Conservation (phyloP, 2,113 vertebrate species). For the Paracyprichromis sp. region DNA sequence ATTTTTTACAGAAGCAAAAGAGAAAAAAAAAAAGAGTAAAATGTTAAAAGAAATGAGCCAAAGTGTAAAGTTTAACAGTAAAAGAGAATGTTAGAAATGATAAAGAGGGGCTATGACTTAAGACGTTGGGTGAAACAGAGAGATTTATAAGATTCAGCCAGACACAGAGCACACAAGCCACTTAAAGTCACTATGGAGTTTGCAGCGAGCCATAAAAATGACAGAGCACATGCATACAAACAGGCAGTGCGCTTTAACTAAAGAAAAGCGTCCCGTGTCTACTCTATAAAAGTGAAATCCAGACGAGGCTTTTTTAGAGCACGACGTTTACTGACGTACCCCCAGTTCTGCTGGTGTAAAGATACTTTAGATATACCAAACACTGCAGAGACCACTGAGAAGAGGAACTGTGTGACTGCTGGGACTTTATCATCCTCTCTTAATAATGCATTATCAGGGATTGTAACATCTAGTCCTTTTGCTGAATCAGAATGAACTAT, state of each 20-base stretch:
- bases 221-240: slow-evolving; percentile 28
- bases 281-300: slow-evolving; percentile 31
- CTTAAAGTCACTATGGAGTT: slow-evolving; percentile 37
- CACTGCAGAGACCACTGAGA: neutral
- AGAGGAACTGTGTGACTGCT: neutral
- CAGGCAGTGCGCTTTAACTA: slow-evolving; percentile 4
- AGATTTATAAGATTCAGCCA: slow-evolving; percentile 33
- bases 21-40: neutral
- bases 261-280: slow-evolving; percentile 15
- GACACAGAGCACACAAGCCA: slow-evolving; percentile 30
- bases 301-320: slow-evolving; percentile 13
- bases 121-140: neutral
- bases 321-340: neutral
- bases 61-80: neutral
- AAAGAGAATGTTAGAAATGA: neutral
- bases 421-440: neutral
- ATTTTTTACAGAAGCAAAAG: neutral
- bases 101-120: neutral
- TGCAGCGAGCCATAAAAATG: slow-evolving; percentile 42
- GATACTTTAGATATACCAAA: neutral
- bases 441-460: neutral
- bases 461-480: neutral
- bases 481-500: neutral
- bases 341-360: neutral
- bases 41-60: neutral